These are phyloP conservation scores for Pangasius macronema DNA, from an alignment of 2,797 vertebrate species.

Conservation along the genomic window DNA sequence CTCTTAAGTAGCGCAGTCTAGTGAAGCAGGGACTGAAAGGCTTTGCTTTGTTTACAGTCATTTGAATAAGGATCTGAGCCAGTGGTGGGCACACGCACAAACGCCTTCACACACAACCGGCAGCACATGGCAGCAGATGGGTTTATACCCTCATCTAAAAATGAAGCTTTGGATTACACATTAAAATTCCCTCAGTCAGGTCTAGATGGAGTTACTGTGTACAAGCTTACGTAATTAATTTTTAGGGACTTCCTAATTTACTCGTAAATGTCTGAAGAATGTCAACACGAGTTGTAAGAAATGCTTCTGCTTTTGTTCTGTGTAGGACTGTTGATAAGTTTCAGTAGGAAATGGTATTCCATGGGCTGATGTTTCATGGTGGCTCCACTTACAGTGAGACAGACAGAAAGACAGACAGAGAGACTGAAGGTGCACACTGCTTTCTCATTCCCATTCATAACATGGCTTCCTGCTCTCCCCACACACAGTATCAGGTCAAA, in stretches of 20 bases:
- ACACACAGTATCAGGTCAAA: background rate
- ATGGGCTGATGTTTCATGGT: background rate
- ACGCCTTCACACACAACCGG: background rate
- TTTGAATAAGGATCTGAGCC: conserved; percentile 30
- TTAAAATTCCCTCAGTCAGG: background rate
- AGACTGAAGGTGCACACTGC: background rate
- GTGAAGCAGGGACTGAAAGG: conserved; percentile 38
- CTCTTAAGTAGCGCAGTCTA: conserved; percentile 37
- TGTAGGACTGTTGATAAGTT: background rate
- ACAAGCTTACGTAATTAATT: background rate
- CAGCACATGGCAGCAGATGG: conserved; percentile 11
- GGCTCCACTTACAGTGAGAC: background rate
- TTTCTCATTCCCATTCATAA: conserved; percentile 46
- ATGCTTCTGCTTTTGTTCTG: conserved; percentile 36
- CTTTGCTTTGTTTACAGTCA: conserved; percentile 51
- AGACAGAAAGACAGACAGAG: background rate
- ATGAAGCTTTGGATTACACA: conserved; percentile 29
- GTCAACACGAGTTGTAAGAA: no score
- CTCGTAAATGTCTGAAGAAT: background rate
- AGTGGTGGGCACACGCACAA: background rate
- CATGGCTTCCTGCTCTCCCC: conserved; percentile 22
- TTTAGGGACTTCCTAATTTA: background rate
- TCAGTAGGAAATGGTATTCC: background rate
- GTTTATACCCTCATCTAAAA: conserved; percentile 17
- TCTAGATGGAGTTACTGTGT: background rate